Evolutionary conservation across 2,888 invertebrate species (phyloP), one percentile per base, ranked within the genome.

Genomic region (Nemurella pictetii): DNA sequence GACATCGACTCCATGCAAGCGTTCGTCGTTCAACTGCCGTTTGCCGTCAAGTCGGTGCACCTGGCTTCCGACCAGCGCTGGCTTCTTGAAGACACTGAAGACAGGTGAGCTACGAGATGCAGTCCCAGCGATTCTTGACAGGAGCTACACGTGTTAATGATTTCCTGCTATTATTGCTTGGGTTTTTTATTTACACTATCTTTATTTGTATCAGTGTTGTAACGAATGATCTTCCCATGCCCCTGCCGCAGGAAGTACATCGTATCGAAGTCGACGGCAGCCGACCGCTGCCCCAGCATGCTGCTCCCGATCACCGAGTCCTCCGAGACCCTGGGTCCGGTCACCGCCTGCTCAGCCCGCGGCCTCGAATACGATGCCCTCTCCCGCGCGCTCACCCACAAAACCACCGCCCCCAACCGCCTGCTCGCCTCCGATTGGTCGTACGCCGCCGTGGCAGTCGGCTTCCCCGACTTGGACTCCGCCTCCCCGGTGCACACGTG

Each of bases 381-480:
- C 35, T 90, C 90, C 84, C 88, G 89, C 78, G 90, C 89, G 3
- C 86, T 92, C 9, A 87, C 88, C 0, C 89, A 91, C 87, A 89
- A 90, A 85, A 90, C 91, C 12, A 88, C 89, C 78, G 89, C 90
- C 29, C 91, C 92, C 0, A 92, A 92, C 86, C 89, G 92, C 87
- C 86, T 92, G 3, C 80, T 92, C 0, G 89, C 89, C 0, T 89
- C 90, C 12, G 89, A 90, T 25, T 88, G 89, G 55, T 89, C 89
- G 0, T 91, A 90, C 86, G 92, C 91, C 20, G 89, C 89, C 25
- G 86, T 92, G 15, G 89, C 90, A 30, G 88, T 91, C 4, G 92
- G 92, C 26, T 92, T 92, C 87, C 92, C 92, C 9, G 92, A 92
- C 77, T 87, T 91, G 30, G 89, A 90, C 29, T 89, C 89, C 81